phyloP scores from a whole-genome alignment of 2,888 invertebrate genomes.

The Synanthedon andrenaeformis region DNA sequence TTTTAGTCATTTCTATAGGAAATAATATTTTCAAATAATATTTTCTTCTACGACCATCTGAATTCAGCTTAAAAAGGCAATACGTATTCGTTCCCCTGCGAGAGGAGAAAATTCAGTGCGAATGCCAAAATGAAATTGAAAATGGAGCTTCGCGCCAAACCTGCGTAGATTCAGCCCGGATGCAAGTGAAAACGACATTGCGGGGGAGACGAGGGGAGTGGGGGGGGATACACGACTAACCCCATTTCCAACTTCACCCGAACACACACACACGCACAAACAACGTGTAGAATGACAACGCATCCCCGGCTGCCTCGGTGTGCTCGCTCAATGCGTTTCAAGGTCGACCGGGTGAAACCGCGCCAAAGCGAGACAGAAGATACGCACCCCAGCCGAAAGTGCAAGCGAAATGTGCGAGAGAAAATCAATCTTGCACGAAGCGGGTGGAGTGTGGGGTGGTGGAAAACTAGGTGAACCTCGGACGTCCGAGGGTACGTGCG shows the following conservation, averaged over 20 bases:
- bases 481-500: slow-evolving; percentile 32
- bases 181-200: slow-evolving; percentile 63
- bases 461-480: slow-evolving; percentile 65
- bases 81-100: background rate
- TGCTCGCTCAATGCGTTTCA: slow-evolving; percentile 45
- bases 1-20: too few relatives aligned
- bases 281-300: slow-evolving; percentile 27
- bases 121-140: slow-evolving; percentile 49
- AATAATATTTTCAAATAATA: too few relatives aligned
- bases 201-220: slow-evolving; percentile 18
- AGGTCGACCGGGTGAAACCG: slow-evolving; percentile 49
- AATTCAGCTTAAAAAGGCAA: background rate
- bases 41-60: too few relatives aligned
- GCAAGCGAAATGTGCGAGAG: slow-evolving; percentile 64
- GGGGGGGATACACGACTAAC: slow-evolving; percentile 42
- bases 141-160: slow-evolving; percentile 37
- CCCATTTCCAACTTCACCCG: slow-evolving; percentile 42
- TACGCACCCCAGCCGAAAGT: slow-evolving; percentile 48
- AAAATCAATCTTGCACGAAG: slow-evolving; percentile 68
- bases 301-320: slow-evolving; percentile 39
- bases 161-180: slow-evolving; percentile 31
- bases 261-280: slow-evolving; percentile 6
- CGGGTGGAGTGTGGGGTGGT: slow-evolving; percentile 26
- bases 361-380: slow-evolving; percentile 36
- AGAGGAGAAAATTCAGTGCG: slow-evolving; percentile 19